These are phyloP conservation scores for Promerops cafer DNA, from an alignment of 2,113 vertebrate genomes.

Conservation along the genomic window DNA sequence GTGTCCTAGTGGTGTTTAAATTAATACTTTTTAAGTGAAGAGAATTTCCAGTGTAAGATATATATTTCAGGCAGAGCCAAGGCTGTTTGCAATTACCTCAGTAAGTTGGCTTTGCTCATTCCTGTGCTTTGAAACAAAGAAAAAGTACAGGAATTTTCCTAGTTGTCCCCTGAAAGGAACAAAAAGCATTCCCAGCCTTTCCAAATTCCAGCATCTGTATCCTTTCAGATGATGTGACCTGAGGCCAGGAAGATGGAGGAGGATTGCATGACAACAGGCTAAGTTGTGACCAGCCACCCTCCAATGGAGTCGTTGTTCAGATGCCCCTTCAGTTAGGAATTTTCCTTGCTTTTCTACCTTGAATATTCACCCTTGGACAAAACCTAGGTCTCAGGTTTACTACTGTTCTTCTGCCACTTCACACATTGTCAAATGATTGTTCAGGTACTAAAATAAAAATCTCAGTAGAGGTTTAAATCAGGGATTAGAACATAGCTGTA, in stretches of 20 bases:
- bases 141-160: background rate
- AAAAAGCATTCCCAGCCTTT: background rate
- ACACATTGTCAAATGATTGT: background rate
- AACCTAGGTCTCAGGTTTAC: background rate
- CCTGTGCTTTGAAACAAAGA: background rate
- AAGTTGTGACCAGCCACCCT: background rate
- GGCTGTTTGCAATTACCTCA: background rate
- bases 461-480: conserved; percentile 7
- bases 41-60: background rate
- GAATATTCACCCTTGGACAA: background rate
- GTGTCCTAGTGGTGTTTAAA: background rate
- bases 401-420: background rate
- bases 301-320: background rate
- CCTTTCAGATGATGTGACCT: background rate
- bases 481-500: background rate
- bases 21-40: background rate
- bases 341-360: background rate
- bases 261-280: background rate
- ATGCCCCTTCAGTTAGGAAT: background rate
- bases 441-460: background rate
- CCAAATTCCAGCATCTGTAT: background rate
- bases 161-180: background rate
- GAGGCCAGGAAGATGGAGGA: background rate
- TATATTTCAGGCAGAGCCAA: background rate
- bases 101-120: background rate